phyloP scores from a whole-genome alignment of 2,888 invertebrate species.

The Balanococcus diminutus region DNA sequence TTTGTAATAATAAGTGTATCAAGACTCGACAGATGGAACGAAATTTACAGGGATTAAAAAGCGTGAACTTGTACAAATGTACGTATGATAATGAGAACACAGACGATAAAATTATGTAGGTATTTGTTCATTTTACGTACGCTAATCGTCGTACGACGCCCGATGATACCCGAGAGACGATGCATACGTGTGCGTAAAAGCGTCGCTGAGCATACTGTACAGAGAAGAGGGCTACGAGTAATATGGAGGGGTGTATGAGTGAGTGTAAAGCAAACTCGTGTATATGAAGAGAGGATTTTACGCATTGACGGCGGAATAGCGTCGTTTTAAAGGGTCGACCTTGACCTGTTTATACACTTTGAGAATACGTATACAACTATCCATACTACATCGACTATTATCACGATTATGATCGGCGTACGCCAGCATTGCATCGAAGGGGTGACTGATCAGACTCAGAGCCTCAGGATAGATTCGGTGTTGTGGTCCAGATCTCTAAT shows the following conservation, averaged over 20 bases:
- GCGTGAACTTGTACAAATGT: background rate
- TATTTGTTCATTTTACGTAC: background rate
- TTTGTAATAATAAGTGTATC: no score
- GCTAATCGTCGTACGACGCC: background rate
- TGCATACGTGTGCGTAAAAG: background rate
- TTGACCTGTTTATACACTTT: constrained; percentile 43
- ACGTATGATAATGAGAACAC: background rate
- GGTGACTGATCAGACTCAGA: no score
- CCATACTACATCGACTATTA: background rate
- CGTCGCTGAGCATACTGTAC: background rate
- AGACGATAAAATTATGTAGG: background rate
- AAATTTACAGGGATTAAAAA: background rate
- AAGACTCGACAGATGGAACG: no score
- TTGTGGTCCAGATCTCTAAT: background rate
- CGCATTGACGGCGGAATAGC: constrained; percentile 30
- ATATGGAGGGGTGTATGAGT: background rate
- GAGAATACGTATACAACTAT: background rate
- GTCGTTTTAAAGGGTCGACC: constrained; percentile 46
- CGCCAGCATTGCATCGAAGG: background rate
- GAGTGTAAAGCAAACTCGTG: background rate
- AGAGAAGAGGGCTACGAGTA: background rate
- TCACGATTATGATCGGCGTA: background rate
- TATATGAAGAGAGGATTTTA: constrained; percentile 4
- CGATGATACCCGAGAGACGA: background rate
- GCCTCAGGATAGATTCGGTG: no score